Percentiles rank a stretch among this genome's conserved stretches.
These are phyloP conservation scores for Toxostoma redivivum DNA, from an alignment of 2,113 vertebrate species.

Conservation along the genomic window DNA sequence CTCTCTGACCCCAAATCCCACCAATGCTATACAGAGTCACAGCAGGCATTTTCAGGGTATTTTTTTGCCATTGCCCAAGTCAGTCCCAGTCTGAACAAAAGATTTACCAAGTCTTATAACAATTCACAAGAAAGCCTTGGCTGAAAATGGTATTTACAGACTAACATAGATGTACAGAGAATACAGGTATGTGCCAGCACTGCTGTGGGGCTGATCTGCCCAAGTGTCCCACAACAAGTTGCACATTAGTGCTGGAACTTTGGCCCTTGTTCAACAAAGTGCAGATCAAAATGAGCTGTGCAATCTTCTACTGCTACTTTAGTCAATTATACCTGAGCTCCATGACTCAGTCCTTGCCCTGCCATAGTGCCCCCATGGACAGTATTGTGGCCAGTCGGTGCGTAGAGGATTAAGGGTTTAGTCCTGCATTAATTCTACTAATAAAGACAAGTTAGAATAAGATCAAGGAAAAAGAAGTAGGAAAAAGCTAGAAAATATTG, in stretches of 20 bases:
- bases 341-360: not conserved
- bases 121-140: not conserved
- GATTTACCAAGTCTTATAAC: not conserved
- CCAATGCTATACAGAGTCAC: too few relatives aligned
- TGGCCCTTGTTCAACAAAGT: not conserved
- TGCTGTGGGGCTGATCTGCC: not conserved
- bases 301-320: accelerated
- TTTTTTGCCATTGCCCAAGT: not conserved
- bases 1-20: not conserved
- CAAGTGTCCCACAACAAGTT: not conserved
- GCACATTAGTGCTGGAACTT: not conserved
- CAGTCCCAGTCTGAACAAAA: not conserved
- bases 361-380: not conserved
- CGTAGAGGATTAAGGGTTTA: not conserved
- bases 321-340: not conserved
- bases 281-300: not conserved
- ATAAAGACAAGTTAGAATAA: not conserved
- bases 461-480: not conserved
- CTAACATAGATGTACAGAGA: not conserved
- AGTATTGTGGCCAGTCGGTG: not conserved
- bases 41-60: not conserved
- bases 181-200: accelerated
- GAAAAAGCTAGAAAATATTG: not conserved
- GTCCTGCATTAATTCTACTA: not conserved
- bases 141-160: not conserved